Evolutionary conservation across 2,797 vertebrate genomes (phyloP), one percentile per base, ranked within the genome.

Genomic region (Pempheris klunzingeri): DNA sequence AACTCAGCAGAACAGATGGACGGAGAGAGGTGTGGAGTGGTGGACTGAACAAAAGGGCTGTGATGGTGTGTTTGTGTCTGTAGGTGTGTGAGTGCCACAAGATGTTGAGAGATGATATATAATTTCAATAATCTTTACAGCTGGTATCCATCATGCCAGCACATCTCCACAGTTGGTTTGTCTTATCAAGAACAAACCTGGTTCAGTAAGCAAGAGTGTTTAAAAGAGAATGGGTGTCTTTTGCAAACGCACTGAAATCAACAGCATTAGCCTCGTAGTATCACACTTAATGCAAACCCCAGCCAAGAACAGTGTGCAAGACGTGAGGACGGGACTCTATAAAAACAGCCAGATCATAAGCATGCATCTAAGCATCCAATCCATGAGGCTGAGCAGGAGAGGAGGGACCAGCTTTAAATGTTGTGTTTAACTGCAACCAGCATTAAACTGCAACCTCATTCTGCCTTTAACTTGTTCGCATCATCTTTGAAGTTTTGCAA

Each of bases 1-100:
- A 69, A 92, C 87, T 92, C 91, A 92, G 93, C 90, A 91, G 77
- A 93, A 92, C 91, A 92, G 90, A 91, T 86, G 90, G 90, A 89
- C 84, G 81, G 67, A 46, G 64, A 30, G n/a, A 50, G 41, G 60
- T 73, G 71, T 74, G 60, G 79, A 77, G 62, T 81, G 81, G 67
- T 36, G 43, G 71, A 74, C 17, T 30, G 74, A 87, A 83, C 75
- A 83, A 88, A 88, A 87, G 79, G 73, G 55, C 50, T 30, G 61
- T n/a, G 54, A 53, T 36, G 4, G 32, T 53, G 54, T 69, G 71
- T 66, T 69, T 55, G 62, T 54, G 49, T 74, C 39, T 77, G 34
- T 32, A 36, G 12, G 58, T 64, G 62, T 68, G 70, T 22, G 11
- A 39, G 28, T 50, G 47, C 41, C n/a, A n/a, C n/a, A n/a, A 68